Conservation (phyloP, 1,140 invertebrate genomes). For the Riptortus pedestris region DNA sequence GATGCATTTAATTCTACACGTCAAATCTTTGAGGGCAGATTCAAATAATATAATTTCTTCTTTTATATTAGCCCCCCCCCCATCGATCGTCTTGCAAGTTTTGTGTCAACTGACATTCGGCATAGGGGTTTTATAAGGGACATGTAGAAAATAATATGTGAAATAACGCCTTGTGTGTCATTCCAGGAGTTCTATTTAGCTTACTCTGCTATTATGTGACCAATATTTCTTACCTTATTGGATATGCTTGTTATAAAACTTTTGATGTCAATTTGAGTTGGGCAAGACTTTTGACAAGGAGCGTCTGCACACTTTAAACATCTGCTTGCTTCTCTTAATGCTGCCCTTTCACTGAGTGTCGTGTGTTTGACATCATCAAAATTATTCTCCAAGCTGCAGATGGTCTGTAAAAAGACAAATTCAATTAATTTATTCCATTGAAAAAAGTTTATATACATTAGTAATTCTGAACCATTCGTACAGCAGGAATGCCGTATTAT, state of each 20-base stretch:
- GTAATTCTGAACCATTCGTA: neutral
- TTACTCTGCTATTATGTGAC: no score
- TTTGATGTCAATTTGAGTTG: conserved; percentile 94
- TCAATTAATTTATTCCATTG: neutral
- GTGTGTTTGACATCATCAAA: conserved; percentile 97
- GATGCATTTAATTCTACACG: no score
- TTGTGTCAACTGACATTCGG: no score
- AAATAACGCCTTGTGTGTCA: no score
- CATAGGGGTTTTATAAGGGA: no score
- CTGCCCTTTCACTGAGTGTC: conserved; percentile 87
- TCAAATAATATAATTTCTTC: no score
- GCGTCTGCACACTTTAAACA: conserved; percentile 97
- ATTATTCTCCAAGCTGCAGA: conserved; percentile 67
- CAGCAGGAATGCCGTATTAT: neutral
- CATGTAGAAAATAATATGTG: no score
- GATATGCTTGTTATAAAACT: conserved; percentile 92
- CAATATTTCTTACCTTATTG: conserved; percentile 73
- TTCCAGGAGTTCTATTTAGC: no score
- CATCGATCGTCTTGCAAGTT: no score
- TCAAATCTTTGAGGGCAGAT: no score
- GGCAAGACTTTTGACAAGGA: conserved; percentile 96
- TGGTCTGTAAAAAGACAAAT: conserved; percentile 43
- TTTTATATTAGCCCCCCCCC: no score
- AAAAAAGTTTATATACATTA: neutral
- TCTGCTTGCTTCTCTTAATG: conserved; percentile 77